These are phyloP conservation scores for Centruroides vittatus DNA, from an alignment of 1,140 invertebrate genomes.

Conservation along the genomic window DNA sequence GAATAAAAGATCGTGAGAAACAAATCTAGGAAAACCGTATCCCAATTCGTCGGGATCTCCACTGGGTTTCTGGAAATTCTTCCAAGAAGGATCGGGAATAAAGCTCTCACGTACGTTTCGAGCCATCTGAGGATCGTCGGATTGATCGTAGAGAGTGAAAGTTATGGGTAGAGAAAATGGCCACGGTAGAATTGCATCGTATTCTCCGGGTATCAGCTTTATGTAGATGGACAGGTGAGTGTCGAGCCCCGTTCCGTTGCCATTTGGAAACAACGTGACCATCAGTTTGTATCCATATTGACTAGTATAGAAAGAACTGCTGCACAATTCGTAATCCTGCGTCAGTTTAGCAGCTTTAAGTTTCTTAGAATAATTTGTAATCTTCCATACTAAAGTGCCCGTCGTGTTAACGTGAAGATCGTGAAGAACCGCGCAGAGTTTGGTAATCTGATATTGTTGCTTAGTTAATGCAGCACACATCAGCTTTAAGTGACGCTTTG, in stretches of 20 bases:
- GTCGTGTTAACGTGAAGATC: constrained; percentile 58
- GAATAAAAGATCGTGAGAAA: too few species aligned
- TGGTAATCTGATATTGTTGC: not conserved
- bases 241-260: constrained; percentile 81
- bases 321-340: constrained; percentile 75
- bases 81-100: constrained; percentile 85
- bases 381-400: constrained; percentile 80
- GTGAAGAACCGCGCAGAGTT: constrained; percentile 51
- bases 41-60: too few species aligned
- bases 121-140: constrained; percentile 45
- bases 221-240: constrained; percentile 87
- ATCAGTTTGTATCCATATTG: constrained; percentile 89
- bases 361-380: constrained; percentile 69
- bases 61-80: constrained; percentile 32
- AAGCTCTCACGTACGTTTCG: constrained; percentile 85
- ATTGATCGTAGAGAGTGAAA: constrained; percentile 86
- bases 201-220: constrained; percentile 83
- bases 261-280: constrained; percentile 83
- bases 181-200: constrained; percentile 83
- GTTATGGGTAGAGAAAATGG: constrained; percentile 84
- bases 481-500: too few species aligned
- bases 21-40: too few species aligned
- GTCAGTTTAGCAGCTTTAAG: constrained; percentile 74
- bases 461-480: too few species aligned
- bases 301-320: constrained; percentile 83